Conservation (phyloP, 2,113 vertebrate genomes). For the Calypte anna region DNA sequence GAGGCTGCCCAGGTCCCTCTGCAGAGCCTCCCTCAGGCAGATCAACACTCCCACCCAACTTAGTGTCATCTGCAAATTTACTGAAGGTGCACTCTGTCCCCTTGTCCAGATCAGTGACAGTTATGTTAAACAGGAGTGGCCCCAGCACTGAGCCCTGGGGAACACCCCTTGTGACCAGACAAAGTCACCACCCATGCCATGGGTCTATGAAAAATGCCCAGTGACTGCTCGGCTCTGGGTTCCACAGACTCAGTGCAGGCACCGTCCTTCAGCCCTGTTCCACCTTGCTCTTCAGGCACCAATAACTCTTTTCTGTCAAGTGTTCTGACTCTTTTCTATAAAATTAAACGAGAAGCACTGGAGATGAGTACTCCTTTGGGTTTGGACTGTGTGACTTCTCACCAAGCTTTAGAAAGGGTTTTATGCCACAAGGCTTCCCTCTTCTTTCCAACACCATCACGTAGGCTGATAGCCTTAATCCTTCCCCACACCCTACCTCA, state of each 20-base stretch:
- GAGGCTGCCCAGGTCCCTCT: too few species aligned
- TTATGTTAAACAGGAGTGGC: too few species aligned
- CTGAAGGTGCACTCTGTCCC: too few species aligned
- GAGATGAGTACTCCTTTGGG: neutral
- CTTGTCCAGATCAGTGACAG: too few species aligned
- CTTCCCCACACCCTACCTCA: neutral
- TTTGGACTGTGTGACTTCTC: neutral
- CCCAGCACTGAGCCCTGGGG: too few species aligned
- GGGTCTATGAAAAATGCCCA: too few species aligned
- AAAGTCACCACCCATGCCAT: accelerated
- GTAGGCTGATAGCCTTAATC: neutral
- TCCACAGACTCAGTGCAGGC: accelerated
- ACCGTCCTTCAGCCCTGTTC: accelerated
- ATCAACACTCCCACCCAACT: too few species aligned
- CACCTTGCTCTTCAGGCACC: accelerated
- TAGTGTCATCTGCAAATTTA: too few species aligned
- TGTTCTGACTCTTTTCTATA: neutral
- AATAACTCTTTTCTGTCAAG: accelerated
- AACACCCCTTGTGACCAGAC: too few species aligned
- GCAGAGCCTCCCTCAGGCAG: too few species aligned
- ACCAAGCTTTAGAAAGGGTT: neutral
- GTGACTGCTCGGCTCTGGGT: accelerated
- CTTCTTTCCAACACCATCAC: too few species aligned
- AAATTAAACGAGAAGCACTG: neutral
- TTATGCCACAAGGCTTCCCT: neutral